A percentile compares a stretch with the other conserved stretches of the same genome.
phyloP scores from a whole-genome alignment of 2,113 vertebrate genomes.

The Leucopsar rothschildi region DNA sequence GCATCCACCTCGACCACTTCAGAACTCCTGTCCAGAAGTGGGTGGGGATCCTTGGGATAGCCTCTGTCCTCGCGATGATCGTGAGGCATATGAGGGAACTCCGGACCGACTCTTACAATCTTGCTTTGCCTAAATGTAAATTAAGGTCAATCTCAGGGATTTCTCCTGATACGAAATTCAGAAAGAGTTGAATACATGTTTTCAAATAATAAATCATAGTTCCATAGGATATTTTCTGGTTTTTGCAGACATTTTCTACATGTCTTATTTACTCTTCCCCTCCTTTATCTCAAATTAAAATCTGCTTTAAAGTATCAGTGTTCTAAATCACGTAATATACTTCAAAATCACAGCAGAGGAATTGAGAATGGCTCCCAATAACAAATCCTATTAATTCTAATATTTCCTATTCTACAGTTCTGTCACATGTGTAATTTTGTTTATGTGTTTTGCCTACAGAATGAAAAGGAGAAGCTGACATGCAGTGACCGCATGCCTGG shows the following conservation, averaged over 20 bases:
- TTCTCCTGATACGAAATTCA: not conserved
- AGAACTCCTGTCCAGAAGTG: too few relatives aligned
- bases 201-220: not conserved
- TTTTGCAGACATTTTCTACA: not conserved
- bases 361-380: not conserved
- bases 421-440: not conserved
- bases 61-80: too few relatives aligned
- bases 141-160: not conserved
- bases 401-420: not conserved
- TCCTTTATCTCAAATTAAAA: not conserved
- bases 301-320: not conserved
- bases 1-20: too few relatives aligned
- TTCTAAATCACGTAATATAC: not conserved
- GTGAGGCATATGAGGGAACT: too few relatives aligned
- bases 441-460: slow-evolving; percentile 52
- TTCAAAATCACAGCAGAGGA: not conserved
- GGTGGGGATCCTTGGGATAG: too few relatives aligned
- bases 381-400: not conserved
- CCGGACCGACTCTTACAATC: too few relatives aligned
- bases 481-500: slow-evolving; percentile 89
- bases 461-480: slow-evolving; percentile 84
- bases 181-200: not conserved
- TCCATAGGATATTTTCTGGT: not conserved
- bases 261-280: not conserved
- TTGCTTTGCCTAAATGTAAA: not conserved